Evolutionary conservation across 2,113 vertebrate genomes (phyloP).

Genomic region (Electrona antarctica): DNA sequence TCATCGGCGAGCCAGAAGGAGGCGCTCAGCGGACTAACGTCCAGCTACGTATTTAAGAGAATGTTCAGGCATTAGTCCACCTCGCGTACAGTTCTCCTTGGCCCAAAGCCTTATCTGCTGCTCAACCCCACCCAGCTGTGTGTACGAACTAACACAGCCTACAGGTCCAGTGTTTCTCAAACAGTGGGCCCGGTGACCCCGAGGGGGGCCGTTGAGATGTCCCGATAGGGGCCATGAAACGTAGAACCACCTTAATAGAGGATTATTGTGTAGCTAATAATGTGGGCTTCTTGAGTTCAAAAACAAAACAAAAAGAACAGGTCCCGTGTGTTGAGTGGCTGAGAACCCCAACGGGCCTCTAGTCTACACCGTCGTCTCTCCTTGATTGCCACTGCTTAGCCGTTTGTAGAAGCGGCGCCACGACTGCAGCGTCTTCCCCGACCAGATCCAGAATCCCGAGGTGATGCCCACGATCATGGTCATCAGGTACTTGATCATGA

Average conservation of each 20-base stretch:
- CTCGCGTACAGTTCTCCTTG: neutral
- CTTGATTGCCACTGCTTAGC: conserved; percentile 84
- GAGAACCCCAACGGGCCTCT: conserved; percentile 32
- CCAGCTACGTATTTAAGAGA: neutral
- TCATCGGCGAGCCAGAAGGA: neutral
- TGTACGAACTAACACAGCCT: too few species aligned
- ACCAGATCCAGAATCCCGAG: conserved; percentile 96
- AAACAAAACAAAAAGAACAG: neutral
- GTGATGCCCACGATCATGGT: conserved; percentile 94
- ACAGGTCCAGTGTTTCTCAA: too few species aligned
- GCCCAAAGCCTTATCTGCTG: conserved; percentile 7
- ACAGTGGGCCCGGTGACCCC: too few species aligned
- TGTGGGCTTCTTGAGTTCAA: too few species aligned
- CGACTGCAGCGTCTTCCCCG: conserved; percentile 90
- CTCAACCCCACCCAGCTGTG: neutral
- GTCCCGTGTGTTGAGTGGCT: neutral
- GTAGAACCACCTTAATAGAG: too few species aligned
- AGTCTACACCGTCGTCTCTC: conserved; percentile 85
- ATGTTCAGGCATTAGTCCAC: neutral
- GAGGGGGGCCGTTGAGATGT: too few species aligned
- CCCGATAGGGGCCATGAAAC: too few species aligned
- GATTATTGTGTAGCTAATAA: too few species aligned
- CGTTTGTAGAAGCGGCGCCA: conserved; percentile 90
- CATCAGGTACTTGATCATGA: conserved; percentile 97
- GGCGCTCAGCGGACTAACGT: neutral